A percentile compares a stretch with the other conserved stretches of the same genome.
Evolutionary conservation across 2,113 vertebrate genomes (phyloP).

Genomic region (Carassius carassius): DNA sequence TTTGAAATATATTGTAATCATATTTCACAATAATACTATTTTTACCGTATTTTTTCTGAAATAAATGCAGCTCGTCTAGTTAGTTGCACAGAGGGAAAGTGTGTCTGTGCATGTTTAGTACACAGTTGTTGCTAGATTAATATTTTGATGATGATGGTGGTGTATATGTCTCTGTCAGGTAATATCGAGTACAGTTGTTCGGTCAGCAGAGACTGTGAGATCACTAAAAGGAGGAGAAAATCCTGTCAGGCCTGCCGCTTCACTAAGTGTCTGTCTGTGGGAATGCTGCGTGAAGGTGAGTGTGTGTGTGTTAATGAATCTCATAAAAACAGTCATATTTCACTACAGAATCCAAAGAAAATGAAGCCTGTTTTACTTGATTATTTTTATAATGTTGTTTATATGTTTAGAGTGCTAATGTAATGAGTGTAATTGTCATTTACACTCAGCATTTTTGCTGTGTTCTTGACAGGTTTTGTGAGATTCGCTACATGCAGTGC

Average conservation of each 20-base stretch:
- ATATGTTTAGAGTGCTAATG: not conserved
- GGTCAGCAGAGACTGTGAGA: slow-evolving; percentile 76
- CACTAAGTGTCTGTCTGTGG: slow-evolving; percentile 74
- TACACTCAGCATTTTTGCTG: too few species aligned
- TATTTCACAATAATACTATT: too few species aligned
- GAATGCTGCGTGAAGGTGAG: slow-evolving; percentile 79
- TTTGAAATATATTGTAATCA: too few species aligned
- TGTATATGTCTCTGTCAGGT: slow-evolving; percentile 57
- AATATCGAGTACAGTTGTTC: slow-evolving; percentile 79
- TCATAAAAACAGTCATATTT: not conserved
- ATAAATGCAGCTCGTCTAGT: too few species aligned
- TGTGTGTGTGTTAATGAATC: not conserved
- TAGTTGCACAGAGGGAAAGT: too few species aligned
- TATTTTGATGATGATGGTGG: not conserved
- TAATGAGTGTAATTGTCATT: not conserved
- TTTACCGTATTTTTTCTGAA: too few species aligned
- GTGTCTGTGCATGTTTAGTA: not conserved
- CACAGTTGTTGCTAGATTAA: not conserved
- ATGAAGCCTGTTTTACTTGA: not conserved
- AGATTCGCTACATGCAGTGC: not conserved
- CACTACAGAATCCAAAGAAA: not conserved
- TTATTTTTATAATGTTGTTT: too few species aligned
- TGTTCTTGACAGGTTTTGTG: not conserved
- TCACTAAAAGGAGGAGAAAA: slow-evolving; percentile 77
- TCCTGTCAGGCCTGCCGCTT: slow-evolving; percentile 79